Evolutionary conservation across 92 coral and sea anemone species (phyloP), one percentile per base, ranked within the genome.

Genomic region (Porites evermanni): DNA sequence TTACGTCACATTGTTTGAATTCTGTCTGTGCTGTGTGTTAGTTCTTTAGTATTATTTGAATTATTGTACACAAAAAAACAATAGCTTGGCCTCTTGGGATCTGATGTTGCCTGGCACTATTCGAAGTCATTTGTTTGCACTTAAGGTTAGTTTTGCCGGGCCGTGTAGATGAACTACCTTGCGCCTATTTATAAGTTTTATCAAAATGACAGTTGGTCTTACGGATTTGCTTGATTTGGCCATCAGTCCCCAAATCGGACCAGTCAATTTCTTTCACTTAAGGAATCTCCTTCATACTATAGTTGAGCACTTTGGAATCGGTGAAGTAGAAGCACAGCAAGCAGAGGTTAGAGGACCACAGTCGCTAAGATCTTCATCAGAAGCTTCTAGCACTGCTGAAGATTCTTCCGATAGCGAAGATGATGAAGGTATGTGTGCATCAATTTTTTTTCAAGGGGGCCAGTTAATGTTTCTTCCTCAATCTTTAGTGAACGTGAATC

Each of bases 251-350:
- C 95, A 96, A 66, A 94, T 94, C 60, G 98, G 98, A 58, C 96
- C 98, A 10, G 98, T 96, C 63, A 96, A 96, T 84, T 96, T 96
- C 86, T 91, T 96, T 71, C 98, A 96, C 78, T 74, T 96, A 66
- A 56, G 98, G 61, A 93, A 96, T 77, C 91, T 94, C 8, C 73
- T 96, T 16, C 92, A 94, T 75, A 96, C 98, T 0, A 79, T 96
- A 4, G 89, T 96, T 66, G 93, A 93, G 7, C 96, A 93, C 59
- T 93, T 96, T 51, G 98, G 92, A 10, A 94, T 96, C 83, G 94
- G 96, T 8, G 95, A 93, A 70, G 70, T 96, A 8, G 90, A 91
- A 29, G 98, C 98, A 13, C 94, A 92, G 12, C 94, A 94, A 76
- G 95, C 98, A 0, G 94, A 96, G 87, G 60, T 79, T 53, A 70